Evolutionary conservation across 2,797 vertebrate genomes (phyloP).

Genomic region (Chelon labrosus): DNA sequence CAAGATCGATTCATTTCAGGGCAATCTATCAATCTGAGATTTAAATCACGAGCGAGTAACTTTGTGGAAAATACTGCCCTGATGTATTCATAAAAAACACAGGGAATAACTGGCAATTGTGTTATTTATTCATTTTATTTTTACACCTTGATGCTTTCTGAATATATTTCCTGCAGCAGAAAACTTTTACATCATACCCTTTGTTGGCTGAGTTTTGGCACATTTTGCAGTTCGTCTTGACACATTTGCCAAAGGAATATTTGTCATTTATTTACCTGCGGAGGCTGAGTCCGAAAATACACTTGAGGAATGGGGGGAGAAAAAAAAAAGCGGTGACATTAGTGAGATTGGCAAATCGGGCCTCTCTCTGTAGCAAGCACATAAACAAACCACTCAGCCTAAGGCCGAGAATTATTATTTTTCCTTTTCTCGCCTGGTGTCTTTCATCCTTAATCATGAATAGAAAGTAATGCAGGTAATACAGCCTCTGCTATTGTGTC

Average conservation of each 20-base stretch:
- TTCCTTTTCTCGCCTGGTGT: slow-evolving; percentile 27
- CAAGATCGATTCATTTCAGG: neutral
- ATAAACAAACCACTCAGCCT: slow-evolving; percentile 69
- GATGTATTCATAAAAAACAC: neutral
- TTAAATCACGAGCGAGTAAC: neutral
- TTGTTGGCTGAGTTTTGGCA: slow-evolving; percentile 8
- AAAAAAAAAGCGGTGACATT: slow-evolving; percentile 42
- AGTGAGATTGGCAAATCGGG: slow-evolving; percentile 63
- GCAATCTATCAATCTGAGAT: neutral
- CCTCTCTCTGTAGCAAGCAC: slow-evolving; percentile 38
- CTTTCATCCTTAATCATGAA: slow-evolving; percentile 60
- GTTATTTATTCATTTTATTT: neutral
- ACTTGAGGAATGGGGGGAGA: slow-evolving; percentile 19
- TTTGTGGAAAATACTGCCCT: too few species aligned
- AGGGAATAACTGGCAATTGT: neutral
- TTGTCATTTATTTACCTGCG: slow-evolving; percentile 58
- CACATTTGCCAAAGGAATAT: slow-evolving; percentile 33
- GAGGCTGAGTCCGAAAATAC: slow-evolving; percentile 42
- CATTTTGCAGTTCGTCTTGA: slow-evolving; percentile 27
- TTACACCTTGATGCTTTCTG: neutral
- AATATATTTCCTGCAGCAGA: neutral
- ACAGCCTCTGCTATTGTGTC: slow-evolving; percentile 10
- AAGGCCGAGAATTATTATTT: slow-evolving; percentile 46
- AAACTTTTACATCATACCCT: neutral
- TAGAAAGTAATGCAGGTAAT: slow-evolving; percentile 49